phyloP scores from a whole-genome alignment of 1,140 invertebrate genomes.

The Cydia fagiglandana region DNA sequence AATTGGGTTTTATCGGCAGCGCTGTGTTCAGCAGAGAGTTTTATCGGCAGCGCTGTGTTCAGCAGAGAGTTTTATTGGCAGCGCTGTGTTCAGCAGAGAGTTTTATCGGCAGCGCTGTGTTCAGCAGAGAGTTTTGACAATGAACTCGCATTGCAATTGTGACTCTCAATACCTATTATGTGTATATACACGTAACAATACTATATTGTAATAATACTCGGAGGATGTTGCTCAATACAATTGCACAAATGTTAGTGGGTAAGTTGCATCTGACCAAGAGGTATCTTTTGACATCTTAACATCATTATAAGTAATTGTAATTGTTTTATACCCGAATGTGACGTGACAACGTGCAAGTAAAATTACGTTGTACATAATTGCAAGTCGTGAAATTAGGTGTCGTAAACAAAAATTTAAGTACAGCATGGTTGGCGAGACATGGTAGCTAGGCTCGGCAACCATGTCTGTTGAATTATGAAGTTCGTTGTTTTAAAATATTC shows the following conservation, averaged over 20 bases:
- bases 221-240: conserved; percentile 22
- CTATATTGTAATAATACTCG: conserved; percentile 18
- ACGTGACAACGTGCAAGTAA: neutral
- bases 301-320: neutral
- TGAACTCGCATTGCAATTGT: conserved; percentile 5
- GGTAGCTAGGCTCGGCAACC: too few species aligned
- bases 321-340: neutral
- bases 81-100: neutral
- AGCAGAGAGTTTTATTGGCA: neutral
- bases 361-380: neutral
- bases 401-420: too few species aligned
- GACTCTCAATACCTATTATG: conserved; percentile 24
- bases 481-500: too few species aligned
- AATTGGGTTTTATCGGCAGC: neutral
- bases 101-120: too few species aligned
- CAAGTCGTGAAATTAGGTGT: neutral
- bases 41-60: neutral
- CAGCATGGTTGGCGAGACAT: too few species aligned
- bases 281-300: neutral
- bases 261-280: neutral
- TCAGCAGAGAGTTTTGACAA: neutral
- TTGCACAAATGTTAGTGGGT: conserved; percentile 22
- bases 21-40: neutral
- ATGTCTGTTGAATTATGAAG: too few species aligned
- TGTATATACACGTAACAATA: conserved; percentile 25